Percentiles rank a stretch among this genome's conserved stretches.
phyloP scores from a whole-genome alignment of 2,113 vertebrate species.

The Phylloscopus trochiloides region DNA sequence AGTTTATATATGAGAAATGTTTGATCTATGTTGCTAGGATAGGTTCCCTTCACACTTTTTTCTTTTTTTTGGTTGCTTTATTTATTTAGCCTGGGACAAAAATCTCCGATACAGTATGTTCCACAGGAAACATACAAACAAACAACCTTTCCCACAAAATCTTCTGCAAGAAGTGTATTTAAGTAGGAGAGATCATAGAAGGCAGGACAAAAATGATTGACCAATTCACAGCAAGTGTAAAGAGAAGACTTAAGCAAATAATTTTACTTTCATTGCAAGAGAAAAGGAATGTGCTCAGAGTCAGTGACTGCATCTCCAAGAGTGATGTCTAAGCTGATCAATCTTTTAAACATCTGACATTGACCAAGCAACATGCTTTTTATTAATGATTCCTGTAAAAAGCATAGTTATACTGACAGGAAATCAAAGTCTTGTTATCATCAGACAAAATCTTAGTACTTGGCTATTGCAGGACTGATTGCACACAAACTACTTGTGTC shows the following conservation, averaged over 20 bases:
- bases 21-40: not conserved
- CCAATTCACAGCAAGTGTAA: not conserved
- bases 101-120: not conserved
- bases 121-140: not conserved
- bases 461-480: not conserved
- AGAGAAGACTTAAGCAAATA: not conserved
- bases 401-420: not conserved
- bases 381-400: not conserved
- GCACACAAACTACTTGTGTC: not conserved
- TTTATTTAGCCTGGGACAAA: not conserved
- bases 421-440: not conserved
- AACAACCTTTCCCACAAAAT: not conserved
- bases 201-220: not conserved
- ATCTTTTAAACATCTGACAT: not conserved
- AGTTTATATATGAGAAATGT: not conserved
- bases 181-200: not conserved
- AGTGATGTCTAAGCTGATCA: not conserved
- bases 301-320: not conserved
- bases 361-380: not conserved
- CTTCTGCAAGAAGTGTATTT: not conserved
- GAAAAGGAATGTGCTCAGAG: not conserved
- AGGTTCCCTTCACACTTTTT: not conserved
- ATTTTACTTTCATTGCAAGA: not conserved
- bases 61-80: not conserved
- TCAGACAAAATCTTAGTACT: not conserved